Conservation (phyloP, 2,113 vertebrate species). For the Brachyhypopomus gauderio region DNA sequence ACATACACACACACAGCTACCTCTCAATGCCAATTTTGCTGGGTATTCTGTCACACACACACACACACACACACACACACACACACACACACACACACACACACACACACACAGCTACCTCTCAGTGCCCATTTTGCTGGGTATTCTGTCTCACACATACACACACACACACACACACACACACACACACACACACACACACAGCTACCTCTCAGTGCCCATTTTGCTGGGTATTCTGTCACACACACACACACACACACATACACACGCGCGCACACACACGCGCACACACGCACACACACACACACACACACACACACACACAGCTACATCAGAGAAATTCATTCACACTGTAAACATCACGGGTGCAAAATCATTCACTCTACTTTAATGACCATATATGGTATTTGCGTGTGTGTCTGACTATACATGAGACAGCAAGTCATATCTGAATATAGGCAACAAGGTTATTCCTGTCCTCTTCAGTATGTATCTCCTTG, state of each 20-base stretch:
- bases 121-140: too few relatives aligned
- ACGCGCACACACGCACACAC: too few relatives aligned
- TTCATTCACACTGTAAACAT: not conserved
- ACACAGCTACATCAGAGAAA: not conserved
- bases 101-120: not conserved
- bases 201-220: not conserved
- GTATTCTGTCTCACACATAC: too few relatives aligned
- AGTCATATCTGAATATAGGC: not conserved
- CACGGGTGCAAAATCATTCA: not conserved
- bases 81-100: not conserved
- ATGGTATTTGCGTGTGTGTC: not conserved
- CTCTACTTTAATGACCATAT: not conserved
- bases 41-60: too few relatives aligned
- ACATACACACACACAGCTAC: conserved; percentile 21
- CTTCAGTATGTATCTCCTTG: too few relatives aligned
- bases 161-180: conserved; percentile 17
- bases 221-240: conserved; percentile 16
- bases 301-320: too few relatives aligned
- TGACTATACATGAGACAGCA: not conserved
- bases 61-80: not conserved
- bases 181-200: conserved; percentile 20
- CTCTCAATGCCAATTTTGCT: too few relatives aligned
- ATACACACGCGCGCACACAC: too few relatives aligned
- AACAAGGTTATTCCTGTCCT: not conserved
- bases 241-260: too few relatives aligned